These are phyloP conservation scores for Dolichopus griseipennis DNA, from an alignment of 2,888 invertebrate genomes.

Conservation along the genomic window DNA sequence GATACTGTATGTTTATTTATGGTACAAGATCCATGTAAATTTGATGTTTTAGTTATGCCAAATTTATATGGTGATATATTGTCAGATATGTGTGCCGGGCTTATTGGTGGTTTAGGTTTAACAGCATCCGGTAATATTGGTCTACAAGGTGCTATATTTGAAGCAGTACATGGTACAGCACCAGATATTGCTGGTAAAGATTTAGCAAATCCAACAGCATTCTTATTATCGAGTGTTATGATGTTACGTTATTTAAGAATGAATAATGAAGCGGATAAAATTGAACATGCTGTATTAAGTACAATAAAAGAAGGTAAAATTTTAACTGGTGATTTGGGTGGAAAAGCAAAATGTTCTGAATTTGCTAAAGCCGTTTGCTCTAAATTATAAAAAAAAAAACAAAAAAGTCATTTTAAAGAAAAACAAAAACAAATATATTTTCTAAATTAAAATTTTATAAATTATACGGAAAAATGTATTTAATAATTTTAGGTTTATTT, in stretches of 20 bases:
- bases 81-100: conserved; percentile 97
- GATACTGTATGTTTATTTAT: conserved; percentile 99
- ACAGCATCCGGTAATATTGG: conserved; percentile 99
- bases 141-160: conserved; percentile 92
- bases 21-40: conserved; percentile 94
- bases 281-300: conserved; percentile 74
- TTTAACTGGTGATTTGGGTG: conserved; percentile 94
- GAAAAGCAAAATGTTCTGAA: conserved; percentile 90
- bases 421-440: too few species aligned
- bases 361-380: conserved; percentile 89
- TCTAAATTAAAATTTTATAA: too few species aligned
- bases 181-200: conserved; percentile 98
- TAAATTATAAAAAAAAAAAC: conserved; percentile 27
- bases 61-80: conserved; percentile 98
- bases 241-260: conserved; percentile 93
- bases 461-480: too few species aligned
- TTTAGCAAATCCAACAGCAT: conserved; percentile 96
- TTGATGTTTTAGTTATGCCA: conserved; percentile 97
- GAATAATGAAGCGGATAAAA: conserved; percentile 65
- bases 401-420: too few species aligned
- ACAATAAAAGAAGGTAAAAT: conserved; percentile 77
- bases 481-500: too few species aligned
- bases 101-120: conserved; percentile 94
- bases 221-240: conserved; percentile 94
- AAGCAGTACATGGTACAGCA: conserved; percentile 97